These are phyloP conservation scores for Salarias fasciatus DNA, from an alignment of 2,797 vertebrate species.

Conservation along the genomic window DNA sequence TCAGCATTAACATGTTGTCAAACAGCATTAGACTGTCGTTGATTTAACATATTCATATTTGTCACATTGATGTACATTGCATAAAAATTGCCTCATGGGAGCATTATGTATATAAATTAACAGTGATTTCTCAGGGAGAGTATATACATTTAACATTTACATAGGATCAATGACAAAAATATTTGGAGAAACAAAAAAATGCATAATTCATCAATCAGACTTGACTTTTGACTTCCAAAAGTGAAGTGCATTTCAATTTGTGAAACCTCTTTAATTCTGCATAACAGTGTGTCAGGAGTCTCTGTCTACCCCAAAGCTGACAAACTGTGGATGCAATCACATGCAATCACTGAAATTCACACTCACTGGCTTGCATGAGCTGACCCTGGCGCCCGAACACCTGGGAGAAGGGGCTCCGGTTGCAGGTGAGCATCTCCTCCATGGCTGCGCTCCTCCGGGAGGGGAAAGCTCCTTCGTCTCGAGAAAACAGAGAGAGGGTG, in stretches of 20 bases:
- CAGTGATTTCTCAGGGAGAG: too few species aligned
- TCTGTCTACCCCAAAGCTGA: too few species aligned
- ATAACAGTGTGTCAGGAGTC: not conserved
- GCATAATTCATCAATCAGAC: too few species aligned
- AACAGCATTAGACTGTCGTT: constrained; percentile 12
- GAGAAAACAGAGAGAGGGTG: too few species aligned
- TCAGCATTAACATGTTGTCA: constrained; percentile 44
- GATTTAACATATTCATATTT: not conserved
- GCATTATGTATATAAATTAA: too few species aligned
- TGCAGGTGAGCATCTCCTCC: constrained; percentile 80
- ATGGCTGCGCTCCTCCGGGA: constrained; percentile 55
- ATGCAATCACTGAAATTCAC: constrained; percentile 18
- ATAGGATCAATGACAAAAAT: too few species aligned
- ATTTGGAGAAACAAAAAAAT: too few species aligned
- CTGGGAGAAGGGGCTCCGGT: constrained; percentile 83
- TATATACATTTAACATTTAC: too few species aligned
- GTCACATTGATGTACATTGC: too few species aligned
- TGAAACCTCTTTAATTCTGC: constrained; percentile 23
- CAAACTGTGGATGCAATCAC: not conserved
- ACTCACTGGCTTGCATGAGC: constrained; percentile 88
- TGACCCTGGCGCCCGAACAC: constrained; percentile 87
- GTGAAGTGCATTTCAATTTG: constrained; percentile 23
- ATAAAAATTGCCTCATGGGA: too few species aligned
- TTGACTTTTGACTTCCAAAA: constrained; percentile 11
- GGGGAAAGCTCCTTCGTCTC: constrained; percentile 38